These are phyloP conservation scores for Cryptoprocta ferox DNA, from an alignment of 2,797 vertebrate species.

Conservation along the genomic window DNA sequence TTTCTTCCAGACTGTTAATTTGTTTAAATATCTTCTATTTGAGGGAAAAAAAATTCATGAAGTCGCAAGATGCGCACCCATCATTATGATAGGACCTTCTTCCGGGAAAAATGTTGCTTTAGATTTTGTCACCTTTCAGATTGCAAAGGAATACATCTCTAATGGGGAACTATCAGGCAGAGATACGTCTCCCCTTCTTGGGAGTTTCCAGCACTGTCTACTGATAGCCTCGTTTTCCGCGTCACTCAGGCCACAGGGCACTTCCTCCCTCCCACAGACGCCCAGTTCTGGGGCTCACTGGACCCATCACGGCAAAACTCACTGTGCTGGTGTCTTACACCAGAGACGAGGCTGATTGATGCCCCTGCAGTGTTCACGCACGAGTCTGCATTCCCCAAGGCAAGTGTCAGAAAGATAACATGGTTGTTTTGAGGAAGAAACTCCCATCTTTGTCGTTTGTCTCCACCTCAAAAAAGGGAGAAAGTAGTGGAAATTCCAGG, in stretches of 20 bases:
- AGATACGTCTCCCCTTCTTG: too few relatives aligned
- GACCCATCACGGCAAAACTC: neutral
- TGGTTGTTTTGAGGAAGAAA: too few relatives aligned
- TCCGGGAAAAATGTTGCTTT: neutral
- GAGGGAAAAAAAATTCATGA: neutral
- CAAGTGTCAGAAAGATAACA: accelerated
- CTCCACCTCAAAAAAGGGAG: neutral
- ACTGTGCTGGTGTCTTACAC: accelerated
- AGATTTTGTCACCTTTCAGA: neutral
- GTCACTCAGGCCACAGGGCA: too few relatives aligned
- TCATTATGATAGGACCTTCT: neutral
- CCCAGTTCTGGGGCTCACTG: too few relatives aligned
- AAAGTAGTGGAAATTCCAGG: neutral
- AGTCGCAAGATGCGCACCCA: accelerated
- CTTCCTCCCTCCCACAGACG: neutral
- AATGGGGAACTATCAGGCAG: neutral
- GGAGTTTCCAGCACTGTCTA: too few relatives aligned
- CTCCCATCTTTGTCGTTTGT: neutral
- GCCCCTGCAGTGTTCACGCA: accelerated
- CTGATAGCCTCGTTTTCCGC: neutral
- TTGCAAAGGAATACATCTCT: neutral
- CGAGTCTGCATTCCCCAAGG: neutral
- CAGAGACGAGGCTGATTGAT: accelerated
- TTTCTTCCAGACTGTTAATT: neutral
- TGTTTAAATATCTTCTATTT: neutral